Percentiles rank a stretch among this genome's conserved stretches.
These are phyloP conservation scores for Drosophila ficusphila DNA, from an alignment of 1,140 invertebrate genomes.

Conservation along the genomic window DNA sequence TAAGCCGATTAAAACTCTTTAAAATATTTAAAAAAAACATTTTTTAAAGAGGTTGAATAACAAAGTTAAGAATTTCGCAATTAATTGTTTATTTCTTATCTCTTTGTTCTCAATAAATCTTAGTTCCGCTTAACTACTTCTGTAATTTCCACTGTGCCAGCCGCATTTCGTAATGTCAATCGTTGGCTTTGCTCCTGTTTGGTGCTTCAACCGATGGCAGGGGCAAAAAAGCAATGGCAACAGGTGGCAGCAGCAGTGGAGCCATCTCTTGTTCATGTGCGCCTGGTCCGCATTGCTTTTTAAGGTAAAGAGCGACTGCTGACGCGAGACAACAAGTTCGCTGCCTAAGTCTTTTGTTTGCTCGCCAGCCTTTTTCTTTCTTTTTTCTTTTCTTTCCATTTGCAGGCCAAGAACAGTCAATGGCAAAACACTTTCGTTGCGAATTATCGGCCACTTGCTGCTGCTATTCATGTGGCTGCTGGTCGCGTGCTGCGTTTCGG, in stretches of 20 bases:
- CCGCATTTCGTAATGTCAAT: slow-evolving; percentile 41
- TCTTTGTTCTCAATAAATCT: not conserved
- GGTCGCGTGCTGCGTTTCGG: slow-evolving; percentile 64
- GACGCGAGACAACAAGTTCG: slow-evolving; percentile 56
- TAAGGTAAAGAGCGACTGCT: slow-evolving; percentile 65
- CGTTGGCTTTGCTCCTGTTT: slow-evolving; percentile 43
- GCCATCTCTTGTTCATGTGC: slow-evolving; percentile 54
- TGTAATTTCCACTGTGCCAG: slow-evolving; percentile 26
- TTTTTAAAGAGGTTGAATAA: too few species aligned
- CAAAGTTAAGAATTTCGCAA: not conserved
- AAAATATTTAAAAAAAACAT: too few species aligned
- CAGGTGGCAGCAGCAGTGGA: slow-evolving; percentile 29
- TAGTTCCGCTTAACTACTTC: too few species aligned
- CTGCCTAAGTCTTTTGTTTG: slow-evolving; percentile 74
- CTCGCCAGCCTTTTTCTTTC: not conserved
- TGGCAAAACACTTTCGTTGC: slow-evolving; percentile 73
- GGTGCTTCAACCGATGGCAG: not conserved
- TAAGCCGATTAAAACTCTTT: too few species aligned
- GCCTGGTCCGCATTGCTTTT: slow-evolving; percentile 73
- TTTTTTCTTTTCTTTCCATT: slow-evolving; percentile 13
- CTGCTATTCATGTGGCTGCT: slow-evolving; percentile 28
- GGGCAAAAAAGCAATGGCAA: not conserved
- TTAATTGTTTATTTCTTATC: too few species aligned
- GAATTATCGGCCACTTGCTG: slow-evolving; percentile 49
- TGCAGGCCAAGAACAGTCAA: slow-evolving; percentile 51